Percentiles rank a stretch among this genome's conserved stretches.
Conservation (phyloP, 2,888 invertebrate genomes). For the Drosophila neutralis region DNA sequence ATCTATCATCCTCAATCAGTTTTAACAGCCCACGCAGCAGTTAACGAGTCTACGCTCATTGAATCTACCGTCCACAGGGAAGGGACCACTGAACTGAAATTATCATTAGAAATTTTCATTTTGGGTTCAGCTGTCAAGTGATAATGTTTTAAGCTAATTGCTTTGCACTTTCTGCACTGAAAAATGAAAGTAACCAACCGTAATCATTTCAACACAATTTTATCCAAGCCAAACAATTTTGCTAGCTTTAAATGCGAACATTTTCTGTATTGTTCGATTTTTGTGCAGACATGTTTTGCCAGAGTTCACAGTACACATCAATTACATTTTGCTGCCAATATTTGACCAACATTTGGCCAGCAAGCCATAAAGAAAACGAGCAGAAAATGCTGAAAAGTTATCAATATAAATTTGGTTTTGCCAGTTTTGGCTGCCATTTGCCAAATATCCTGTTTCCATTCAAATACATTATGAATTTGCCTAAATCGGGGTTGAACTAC, state of each 20-base stretch:
- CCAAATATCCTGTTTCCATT: neutral
- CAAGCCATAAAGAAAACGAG: constrained; percentile 19
- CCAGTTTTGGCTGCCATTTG: neutral
- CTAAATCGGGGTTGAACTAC: neutral
- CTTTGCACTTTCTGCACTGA: neutral
- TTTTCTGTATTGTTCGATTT: neutral
- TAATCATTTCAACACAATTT: neutral
- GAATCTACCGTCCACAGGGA: constrained; percentile 15
- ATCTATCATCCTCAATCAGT: constrained; percentile 22
- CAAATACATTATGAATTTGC: neutral
- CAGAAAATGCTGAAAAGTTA: constrained; percentile 9
- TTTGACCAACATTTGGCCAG: constrained; percentile 15
- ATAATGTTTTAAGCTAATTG: constrained; percentile 36
- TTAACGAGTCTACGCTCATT: constrained; percentile 51
- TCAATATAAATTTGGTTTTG: neutral
- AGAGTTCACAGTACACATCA: constrained; percentile 11
- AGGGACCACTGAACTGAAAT: neutral
- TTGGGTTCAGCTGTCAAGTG: constrained; percentile 12
- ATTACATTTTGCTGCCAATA: constrained; percentile 10
- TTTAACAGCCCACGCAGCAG: constrained; percentile 8
- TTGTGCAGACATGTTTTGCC: neutral
- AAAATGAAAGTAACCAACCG: neutral
- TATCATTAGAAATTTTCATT: constrained; percentile 12
- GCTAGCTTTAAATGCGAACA: neutral
- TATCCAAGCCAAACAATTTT: neutral